Conservation (phyloP, 1,140 invertebrate genomes). For the Drosophila lowei region DNA sequence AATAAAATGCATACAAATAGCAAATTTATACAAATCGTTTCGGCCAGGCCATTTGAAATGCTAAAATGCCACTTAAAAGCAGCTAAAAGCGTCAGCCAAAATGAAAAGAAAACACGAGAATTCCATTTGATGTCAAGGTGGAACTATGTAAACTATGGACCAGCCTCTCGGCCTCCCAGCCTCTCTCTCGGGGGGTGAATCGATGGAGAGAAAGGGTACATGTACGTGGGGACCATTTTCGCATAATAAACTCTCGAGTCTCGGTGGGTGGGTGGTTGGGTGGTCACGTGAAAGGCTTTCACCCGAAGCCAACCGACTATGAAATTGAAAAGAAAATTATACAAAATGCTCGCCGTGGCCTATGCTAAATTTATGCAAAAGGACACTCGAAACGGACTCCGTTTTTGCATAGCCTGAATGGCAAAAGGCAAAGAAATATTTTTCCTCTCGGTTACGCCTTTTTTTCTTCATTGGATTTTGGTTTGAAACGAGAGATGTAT, state of each 20-base stretch:
- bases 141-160: slow-evolving; percentile 75
- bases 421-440: slow-evolving; percentile 3
- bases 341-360: slow-evolving; percentile 50
- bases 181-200: background rate
- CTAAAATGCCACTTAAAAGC: slow-evolving; percentile 81
- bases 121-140: slow-evolving; percentile 80
- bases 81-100: slow-evolving; percentile 63
- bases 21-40: slow-evolving; percentile 80
- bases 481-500: too few species aligned
- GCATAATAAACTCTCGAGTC: slow-evolving; percentile 52
- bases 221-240: slow-evolving; percentile 13
- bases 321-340: slow-evolving; percentile 82
- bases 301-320: slow-evolving; percentile 71
- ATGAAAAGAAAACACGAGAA: slow-evolving; percentile 82
- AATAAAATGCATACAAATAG: slow-evolving; percentile 82
- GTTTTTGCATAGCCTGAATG: slow-evolving; percentile 35
- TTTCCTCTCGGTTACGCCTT: slow-evolving; percentile 22
- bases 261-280: slow-evolving; percentile 30
- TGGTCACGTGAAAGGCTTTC: slow-evolving; percentile 72
- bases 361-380: slow-evolving; percentile 74
- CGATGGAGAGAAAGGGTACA: background rate
- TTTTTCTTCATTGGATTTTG: background rate
- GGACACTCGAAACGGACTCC: slow-evolving; percentile 37
- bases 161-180: background rate
- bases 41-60: slow-evolving; percentile 71